phyloP scores from a whole-genome alignment of 2,113 vertebrate genomes.

The Echinops telfairi region DNA sequence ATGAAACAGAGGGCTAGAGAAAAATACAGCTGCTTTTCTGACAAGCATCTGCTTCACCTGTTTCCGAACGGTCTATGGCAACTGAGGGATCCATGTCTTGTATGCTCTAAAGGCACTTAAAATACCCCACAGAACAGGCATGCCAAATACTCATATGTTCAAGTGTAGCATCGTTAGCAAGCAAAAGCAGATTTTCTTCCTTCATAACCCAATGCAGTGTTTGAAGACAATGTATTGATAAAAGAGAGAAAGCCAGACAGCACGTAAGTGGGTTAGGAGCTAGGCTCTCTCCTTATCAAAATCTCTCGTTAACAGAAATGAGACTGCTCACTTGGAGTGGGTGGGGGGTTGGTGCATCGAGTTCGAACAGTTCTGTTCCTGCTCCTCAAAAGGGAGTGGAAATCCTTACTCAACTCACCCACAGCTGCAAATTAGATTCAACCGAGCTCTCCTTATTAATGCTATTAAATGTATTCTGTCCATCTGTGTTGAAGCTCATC shows the following conservation, averaged over 20 bases:
- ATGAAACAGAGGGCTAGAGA: not conserved
- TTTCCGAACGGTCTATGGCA: not conserved
- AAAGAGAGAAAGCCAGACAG: slow-evolving; percentile 55
- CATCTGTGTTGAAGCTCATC: slow-evolving; percentile 66
- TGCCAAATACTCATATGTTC: slow-evolving; percentile 47
- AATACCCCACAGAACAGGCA: not conserved
- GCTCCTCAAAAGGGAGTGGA: slow-evolving; percentile 73
- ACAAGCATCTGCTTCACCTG: not conserved
- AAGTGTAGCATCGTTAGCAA: slow-evolving; percentile 75
- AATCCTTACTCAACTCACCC: slow-evolving; percentile 63
- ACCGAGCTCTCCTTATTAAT: slow-evolving; percentile 73
- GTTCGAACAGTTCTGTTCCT: slow-evolving; percentile 68
- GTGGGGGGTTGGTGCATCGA: slow-evolving; percentile 51
- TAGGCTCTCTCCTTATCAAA: slow-evolving; percentile 71
- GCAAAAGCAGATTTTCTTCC: slow-evolving; percentile 45
- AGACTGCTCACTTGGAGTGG: slow-evolving; percentile 71
- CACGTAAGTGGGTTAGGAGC: slow-evolving; percentile 72
- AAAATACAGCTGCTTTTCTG: not conserved
- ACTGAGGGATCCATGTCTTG: not conserved
- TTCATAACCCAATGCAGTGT: slow-evolving; percentile 27
- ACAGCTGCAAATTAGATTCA: slow-evolving; percentile 74
- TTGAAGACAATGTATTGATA: slow-evolving; percentile 38
- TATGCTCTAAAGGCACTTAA: slow-evolving; percentile 21
- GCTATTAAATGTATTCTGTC: slow-evolving; percentile 79
- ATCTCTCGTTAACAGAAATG: slow-evolving; percentile 83